Evolutionary conservation across 1,140 invertebrate species (phyloP).

Genomic region (Neodiprion virginianus): DNA sequence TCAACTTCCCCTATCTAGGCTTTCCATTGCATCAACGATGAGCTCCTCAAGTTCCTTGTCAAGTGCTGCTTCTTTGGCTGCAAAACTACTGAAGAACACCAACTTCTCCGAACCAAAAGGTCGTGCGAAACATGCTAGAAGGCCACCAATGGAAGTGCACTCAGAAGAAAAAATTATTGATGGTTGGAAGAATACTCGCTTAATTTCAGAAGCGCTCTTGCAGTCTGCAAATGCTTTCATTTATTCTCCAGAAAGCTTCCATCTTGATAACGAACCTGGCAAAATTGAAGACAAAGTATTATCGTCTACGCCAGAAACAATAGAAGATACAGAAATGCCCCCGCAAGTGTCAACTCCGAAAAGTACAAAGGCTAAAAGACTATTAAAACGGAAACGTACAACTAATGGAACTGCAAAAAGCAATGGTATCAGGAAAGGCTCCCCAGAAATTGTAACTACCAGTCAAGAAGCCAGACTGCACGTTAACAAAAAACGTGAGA

Average conservation of each 20-base stretch:
- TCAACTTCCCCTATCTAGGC: conserved; percentile 35
- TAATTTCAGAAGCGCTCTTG: conserved; percentile 39
- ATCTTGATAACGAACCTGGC: background rate
- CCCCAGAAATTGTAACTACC: conserved; percentile 13
- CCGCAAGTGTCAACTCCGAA: conserved; percentile 30
- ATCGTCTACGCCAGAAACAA: background rate
- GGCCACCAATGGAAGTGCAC: conserved; percentile 12
- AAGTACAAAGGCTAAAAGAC: conserved; percentile 26
- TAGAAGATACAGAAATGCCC: background rate
- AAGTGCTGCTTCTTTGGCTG: conserved; percentile 40
- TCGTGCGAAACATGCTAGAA: conserved; percentile 42
- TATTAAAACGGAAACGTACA: conserved; percentile 19
- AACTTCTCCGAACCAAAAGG: conserved; percentile 44
- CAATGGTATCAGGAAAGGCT: conserved; percentile 29
- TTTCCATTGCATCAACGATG: conserved; percentile 46
- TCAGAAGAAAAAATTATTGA: conserved; percentile 27
- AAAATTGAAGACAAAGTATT: background rate
- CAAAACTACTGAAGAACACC: conserved; percentile 33
- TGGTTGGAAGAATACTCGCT: conserved; percentile 51
- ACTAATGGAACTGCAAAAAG: conserved; percentile 26
- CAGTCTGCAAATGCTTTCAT: conserved; percentile 42
- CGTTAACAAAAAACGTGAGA: background rate
- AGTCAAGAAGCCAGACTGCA: conserved; percentile 7
- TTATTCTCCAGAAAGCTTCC: background rate
- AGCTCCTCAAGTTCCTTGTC: conserved; percentile 53